Base-by-base conservation (phyloP, 2,888 invertebrate genomes). In the Hermaeophaga mercurialis region DNA sequence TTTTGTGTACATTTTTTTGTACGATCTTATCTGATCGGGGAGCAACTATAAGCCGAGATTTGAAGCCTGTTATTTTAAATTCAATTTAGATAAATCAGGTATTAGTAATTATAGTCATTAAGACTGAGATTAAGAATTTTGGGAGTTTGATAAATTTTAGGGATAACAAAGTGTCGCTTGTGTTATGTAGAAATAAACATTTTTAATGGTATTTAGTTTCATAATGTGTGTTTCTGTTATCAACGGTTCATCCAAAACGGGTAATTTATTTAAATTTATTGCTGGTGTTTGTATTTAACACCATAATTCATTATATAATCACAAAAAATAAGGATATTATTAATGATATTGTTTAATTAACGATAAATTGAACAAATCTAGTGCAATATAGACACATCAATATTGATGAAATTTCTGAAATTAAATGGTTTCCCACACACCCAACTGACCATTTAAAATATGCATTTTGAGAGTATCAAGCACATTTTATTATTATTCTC, bases 61-160 rank as follows among this genome's bases (percentile, higher is more conserved):
- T 11, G 31, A 41, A 28, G 33, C 50, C 41, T 50, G 39, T 50
- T 41, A 41, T 50, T 41, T 57, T 53, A 48, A 36, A 57, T 34
- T 43, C 43, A 53, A 57, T 57, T 53, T 12, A 53, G 53, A 57
- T 53, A 53, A 54, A 47, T 38, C 47, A 14, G 36, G 53, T 38
- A 57, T 57, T 53, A 53, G 36, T 57, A 57, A 57, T 57, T 44
- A 53, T 44, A 24, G 47, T 57, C 48, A 57, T 57, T 57, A 53
- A 28, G 28, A n/a, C n/a, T n/a, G n/a, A n/a, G 8, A 17, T 8
- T 9, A 18, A 26, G 47, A 24, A 47, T 31, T 36, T 49, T n/a
- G 38, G n/a, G 9, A 15, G n/a, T n/a, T n/a, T 18, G 38, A 49
- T 49, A 49, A 49, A 49, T 26, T 22, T 49, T 12, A 2, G 5